Evolutionary conservation across 2,113 vertebrate genomes (phyloP).

Genomic region (Camelus bactrianus): DNA sequence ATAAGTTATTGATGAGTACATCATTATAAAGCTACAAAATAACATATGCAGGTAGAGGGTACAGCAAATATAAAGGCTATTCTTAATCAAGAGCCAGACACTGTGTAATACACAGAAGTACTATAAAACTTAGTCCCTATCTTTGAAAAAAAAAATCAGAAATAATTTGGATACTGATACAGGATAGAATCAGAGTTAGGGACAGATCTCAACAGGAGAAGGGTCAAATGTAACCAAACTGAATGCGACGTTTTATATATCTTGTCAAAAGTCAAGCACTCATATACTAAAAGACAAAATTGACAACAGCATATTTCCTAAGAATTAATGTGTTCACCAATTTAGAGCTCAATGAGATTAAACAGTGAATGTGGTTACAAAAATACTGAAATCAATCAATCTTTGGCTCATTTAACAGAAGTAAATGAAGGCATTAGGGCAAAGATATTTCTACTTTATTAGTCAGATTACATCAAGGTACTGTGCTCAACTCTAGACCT

Average conservation of each 20-base stretch:
- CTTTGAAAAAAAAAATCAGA: not conserved
- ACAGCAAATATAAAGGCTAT: not conserved
- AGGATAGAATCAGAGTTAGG: not conserved
- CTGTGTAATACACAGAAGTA: not conserved
- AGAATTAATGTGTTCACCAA: slow-evolving; percentile 45
- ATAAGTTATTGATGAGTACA: not conserved
- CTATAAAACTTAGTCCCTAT: not conserved
- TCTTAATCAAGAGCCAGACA: not conserved
- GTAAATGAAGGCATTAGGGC: slow-evolving; percentile 28
- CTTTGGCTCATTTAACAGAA: slow-evolving; percentile 2
- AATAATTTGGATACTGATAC: not conserved
- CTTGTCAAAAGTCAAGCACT: slow-evolving; percentile 37
- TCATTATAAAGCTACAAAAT: slow-evolving; percentile 4
- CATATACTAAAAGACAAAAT: not conserved
- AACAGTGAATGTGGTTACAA: not conserved
- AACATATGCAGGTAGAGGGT: not conserved
- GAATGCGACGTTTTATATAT: not conserved
- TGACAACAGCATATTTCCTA: slow-evolving; percentile 34
- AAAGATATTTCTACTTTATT: slow-evolving; percentile 35
- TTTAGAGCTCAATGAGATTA: slow-evolving; percentile 37
- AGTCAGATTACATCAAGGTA: slow-evolving; percentile 7
- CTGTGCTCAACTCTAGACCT: slow-evolving; percentile 11
- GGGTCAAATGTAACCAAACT: not conserved
- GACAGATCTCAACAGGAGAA: not conserved
- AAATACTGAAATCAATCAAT: slow-evolving; percentile 32